Evolutionary conservation across 2,888 invertebrate genomes (phyloP).

Genomic region (Papilio elwesi): DNA sequence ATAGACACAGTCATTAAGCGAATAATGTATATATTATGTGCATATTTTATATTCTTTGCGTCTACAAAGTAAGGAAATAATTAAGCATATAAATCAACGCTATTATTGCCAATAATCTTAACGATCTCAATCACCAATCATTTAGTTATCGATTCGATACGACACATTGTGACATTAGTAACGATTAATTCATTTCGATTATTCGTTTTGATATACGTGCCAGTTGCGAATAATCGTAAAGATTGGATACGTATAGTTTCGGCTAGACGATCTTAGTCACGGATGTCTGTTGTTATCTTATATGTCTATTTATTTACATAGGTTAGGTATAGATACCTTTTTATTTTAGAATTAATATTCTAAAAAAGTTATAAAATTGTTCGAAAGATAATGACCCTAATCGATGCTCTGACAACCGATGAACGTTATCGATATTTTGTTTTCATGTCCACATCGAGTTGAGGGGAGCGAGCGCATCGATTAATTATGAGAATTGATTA

Average conservation of each 20-base stretch:
- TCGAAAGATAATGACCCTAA: conserved; percentile 47
- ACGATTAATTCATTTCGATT: conserved; percentile 45
- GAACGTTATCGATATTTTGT: conserved; percentile 62
- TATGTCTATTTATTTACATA: background rate
- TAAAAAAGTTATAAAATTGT: background rate
- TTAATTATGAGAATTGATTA: conserved; percentile 77
- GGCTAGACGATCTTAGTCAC: too few relatives aligned
- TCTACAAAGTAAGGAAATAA: conserved; percentile 12
- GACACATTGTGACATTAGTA: conserved; percentile 51
- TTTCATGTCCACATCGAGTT: conserved; percentile 44
- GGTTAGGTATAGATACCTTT: background rate
- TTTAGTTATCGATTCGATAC: conserved; percentile 60
- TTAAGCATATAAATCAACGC: conserved; percentile 28
- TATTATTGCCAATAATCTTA: conserved; percentile 45
- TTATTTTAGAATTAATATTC: background rate
- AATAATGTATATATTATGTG: conserved; percentile 6
- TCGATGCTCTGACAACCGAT: conserved; percentile 52
- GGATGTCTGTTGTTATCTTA: background rate
- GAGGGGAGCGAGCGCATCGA: conserved; percentile 54
- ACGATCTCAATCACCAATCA: conserved; percentile 54
- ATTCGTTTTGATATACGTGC: conserved; percentile 12
- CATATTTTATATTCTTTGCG: too few relatives aligned
- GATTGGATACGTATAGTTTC: background rate
- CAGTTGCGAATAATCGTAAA: conserved; percentile 16
- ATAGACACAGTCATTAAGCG: conserved; percentile 9